Base-by-base conservation (phyloP, 2,113 vertebrate species). In the Hippocampus barbouri region DNA sequence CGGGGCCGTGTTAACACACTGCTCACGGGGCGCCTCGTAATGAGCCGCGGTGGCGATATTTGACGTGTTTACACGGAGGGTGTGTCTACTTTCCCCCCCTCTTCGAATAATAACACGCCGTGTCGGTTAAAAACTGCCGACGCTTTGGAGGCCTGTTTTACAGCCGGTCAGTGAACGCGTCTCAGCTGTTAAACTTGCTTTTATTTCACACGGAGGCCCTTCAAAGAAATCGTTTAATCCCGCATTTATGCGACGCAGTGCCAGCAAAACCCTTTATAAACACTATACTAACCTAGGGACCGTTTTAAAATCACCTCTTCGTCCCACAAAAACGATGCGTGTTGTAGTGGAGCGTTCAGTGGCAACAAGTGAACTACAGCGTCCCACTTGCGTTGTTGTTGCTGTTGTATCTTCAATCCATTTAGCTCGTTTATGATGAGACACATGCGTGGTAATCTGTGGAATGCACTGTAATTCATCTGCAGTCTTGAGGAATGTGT, bases 51-150 rank as follows among this genome's bases (percentile, higher is more conserved):
- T 65, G 59, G 68, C 65, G 49, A 67, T 68, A 73, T 86, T 72
- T 88, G 85, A 25, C 75, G 70, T 43, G 85, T 87, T 87, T 85
- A 82, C 77, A 75, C 70, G 62, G 79, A 90, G 91, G 91, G 92
- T 90, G 91, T 92, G 91, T 91, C 90, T 86, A 80, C 80, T 88
- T 82, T 83, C 74, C 74, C 77, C 85, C 85, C 5, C 8, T 38
- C 34, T 11, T 57, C 79, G 80, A 59, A 59, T 77, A 75, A 8
- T 69, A 71, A 64, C 34, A 62, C 62, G 45, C 63, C 54, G 69
- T 60, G 54, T 79, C 38, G 59, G 3, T 71, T 81, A 47, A 38
- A 51, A 71, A 45, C 43, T 73, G 59, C 68, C 74, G 64, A 78
- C 45, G 34, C 18, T 38, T 38, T 16, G 61, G 69, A 53, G 81